phyloP scores from a whole-genome alignment of 2,888 invertebrate species.

The Eupithecia vulgata region DNA sequence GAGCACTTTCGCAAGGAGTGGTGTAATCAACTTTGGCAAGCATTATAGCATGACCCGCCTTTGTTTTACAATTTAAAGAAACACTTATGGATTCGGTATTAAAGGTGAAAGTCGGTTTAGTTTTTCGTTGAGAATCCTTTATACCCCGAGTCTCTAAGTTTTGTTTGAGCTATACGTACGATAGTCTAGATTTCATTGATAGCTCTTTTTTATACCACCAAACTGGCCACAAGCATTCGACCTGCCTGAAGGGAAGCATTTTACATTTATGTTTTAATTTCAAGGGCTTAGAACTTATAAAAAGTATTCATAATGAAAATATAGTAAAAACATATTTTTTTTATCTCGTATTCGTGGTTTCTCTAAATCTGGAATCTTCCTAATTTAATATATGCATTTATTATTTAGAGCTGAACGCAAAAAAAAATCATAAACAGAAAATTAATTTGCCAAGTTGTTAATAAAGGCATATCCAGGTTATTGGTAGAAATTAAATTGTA shows the following conservation, averaged over 20 bases:
- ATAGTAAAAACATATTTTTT: slow-evolving; percentile 68
- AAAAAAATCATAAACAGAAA: background rate
- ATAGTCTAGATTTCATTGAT: background rate
- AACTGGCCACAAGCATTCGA: no score
- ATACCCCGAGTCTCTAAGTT: no score
- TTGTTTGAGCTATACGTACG: no score
- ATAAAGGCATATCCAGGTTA: slow-evolving; percentile 72
- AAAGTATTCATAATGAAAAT: slow-evolving; percentile 39
- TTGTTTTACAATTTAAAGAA: slow-evolving; percentile 23
- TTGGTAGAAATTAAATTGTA: slow-evolving; percentile 65
- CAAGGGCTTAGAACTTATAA: slow-evolving; percentile 37
- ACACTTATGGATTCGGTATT: background rate
- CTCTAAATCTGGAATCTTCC: slow-evolving; percentile 30
- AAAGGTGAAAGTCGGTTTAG: background rate
- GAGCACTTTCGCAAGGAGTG: slow-evolving; percentile 38
- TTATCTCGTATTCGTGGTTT: slow-evolving; percentile 62
- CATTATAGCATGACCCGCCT: slow-evolving; percentile 19
- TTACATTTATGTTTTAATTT: background rate
- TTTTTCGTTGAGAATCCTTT: background rate
- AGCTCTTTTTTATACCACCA: background rate
- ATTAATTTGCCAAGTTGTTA: slow-evolving; percentile 44
- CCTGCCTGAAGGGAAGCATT: background rate
- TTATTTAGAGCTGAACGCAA: slow-evolving; percentile 44
- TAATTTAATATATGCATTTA: slow-evolving; percentile 70
- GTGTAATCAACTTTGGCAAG: slow-evolving; percentile 32